A percentile compares a stretch with the other conserved stretches of the same genome.
These are phyloP conservation scores for Ichneumoninae sp. DNA, from an alignment of 2,888 invertebrate species.

Conservation along the genomic window DNA sequence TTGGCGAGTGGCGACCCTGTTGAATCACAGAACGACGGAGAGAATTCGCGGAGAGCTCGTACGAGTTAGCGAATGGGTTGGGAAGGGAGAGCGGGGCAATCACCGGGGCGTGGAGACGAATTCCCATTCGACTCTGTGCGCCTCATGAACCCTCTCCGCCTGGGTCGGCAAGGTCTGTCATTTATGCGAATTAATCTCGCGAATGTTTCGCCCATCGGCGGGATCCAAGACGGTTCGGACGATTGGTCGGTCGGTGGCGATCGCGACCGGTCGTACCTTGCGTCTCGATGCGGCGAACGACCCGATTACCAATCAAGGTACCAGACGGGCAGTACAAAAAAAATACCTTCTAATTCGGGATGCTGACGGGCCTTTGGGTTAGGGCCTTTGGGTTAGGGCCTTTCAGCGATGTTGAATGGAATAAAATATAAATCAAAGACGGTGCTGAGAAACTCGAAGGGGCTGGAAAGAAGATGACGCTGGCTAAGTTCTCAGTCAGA, in stretches of 20 bases:
- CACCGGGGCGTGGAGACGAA: conserved; percentile 77
- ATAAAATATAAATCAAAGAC: no score
- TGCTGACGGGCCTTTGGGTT: no score
- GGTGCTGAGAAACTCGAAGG: not conserved
- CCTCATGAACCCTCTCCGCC: conserved; percentile 53
- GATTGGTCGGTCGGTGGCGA: not conserved
- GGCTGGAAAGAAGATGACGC: conserved; percentile 25
- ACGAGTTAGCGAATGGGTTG: conserved; percentile 56
- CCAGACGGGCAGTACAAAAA: no score
- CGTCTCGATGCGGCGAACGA: not conserved
- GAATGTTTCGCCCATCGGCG: conserved; percentile 73
- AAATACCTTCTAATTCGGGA: no score
- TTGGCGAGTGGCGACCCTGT: conserved; percentile 58
- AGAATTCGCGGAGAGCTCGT: conserved; percentile 54
- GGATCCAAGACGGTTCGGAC: conserved; percentile 4
- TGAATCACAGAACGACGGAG: conserved; percentile 71
- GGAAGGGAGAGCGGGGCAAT: conserved; percentile 71
- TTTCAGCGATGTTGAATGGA: no score
- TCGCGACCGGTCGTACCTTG: not conserved
- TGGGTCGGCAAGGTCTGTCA: conserved; percentile 69
- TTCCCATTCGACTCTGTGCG: conserved; percentile 45
- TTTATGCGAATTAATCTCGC: conserved; percentile 76
- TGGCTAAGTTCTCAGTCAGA: conserved; percentile 16
- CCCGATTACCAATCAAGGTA: no score
- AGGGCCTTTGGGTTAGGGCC: no score